These are phyloP conservation scores for Aythya baeri DNA, from an alignment of 2,113 vertebrate genomes.

Conservation along the genomic window DNA sequence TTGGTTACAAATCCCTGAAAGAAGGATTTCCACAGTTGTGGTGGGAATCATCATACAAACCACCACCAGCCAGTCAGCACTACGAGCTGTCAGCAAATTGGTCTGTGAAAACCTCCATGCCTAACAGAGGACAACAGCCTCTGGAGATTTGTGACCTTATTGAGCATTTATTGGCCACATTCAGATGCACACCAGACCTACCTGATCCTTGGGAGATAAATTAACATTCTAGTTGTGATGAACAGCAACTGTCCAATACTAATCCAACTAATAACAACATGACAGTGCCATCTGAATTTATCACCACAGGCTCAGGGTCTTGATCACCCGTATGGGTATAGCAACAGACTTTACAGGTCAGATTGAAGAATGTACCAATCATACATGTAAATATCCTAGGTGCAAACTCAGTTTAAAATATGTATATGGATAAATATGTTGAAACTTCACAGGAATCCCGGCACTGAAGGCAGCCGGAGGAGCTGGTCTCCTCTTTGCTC, in stretches of 20 bases:
- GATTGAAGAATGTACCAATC: neutral
- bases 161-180: neutral
- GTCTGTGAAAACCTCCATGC: neutral
- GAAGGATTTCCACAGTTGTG: neutral
- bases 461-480: neutral
- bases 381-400: neutral
- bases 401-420: neutral
- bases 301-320: neutral
- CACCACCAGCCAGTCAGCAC: neutral
- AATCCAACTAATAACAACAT: neutral
- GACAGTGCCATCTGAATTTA: neutral
- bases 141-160: neutral
- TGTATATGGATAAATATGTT: fast-evolving
- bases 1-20: neutral
- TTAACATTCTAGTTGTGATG: neutral
- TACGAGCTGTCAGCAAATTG: neutral
- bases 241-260: neutral
- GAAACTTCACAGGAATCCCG: neutral
- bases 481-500: neutral
- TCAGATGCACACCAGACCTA: neutral
- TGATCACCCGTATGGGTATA: neutral
- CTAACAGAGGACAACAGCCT: neutral
- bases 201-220: neutral
- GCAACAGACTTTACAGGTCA: neutral
- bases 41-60: neutral